phyloP scores from a whole-genome alignment of 2,888 invertebrate genomes.

The Mimumesa dahlbomi region DNA sequence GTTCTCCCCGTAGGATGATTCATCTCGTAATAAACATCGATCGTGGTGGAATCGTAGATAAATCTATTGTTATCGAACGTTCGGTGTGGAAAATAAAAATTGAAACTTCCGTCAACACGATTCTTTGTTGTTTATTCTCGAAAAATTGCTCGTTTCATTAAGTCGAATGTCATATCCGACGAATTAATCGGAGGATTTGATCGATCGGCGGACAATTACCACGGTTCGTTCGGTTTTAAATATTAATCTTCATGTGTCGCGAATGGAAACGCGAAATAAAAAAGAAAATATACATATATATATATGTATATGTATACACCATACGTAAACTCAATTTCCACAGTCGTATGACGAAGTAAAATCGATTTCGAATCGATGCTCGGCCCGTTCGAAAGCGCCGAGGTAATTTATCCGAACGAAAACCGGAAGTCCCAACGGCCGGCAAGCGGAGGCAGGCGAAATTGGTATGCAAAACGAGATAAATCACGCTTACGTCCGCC shows the following conservation, averaged over 20 bases:
- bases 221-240: background rate
- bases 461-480: slow-evolving; percentile 73
- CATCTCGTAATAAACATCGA: no score
- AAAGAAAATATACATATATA: no score
- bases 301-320: no score
- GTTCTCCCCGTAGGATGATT: no score
- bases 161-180: no score
- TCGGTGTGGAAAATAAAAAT: no score
- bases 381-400: slow-evolving; percentile 49
- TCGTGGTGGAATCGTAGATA: no score
- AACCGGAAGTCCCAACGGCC: slow-evolving; percentile 61
- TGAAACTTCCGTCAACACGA: no score
- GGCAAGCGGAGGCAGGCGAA: slow-evolving; percentile 59
- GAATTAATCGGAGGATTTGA: no score
- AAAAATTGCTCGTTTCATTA: no score
- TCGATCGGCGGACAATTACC: background rate
- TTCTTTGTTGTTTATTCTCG: no score
- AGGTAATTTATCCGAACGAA: slow-evolving; percentile 66
- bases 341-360: slow-evolving; percentile 32
- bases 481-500: slow-evolving; percentile 74
- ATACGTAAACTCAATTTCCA: slow-evolving; percentile 30
- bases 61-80: no score
- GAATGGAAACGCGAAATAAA: background rate
- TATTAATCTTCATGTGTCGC: slow-evolving; percentile 11
- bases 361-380: slow-evolving; percentile 57